A percentile compares a stretch with the other conserved stretches of the same genome.
Evolutionary conservation across 2,888 invertebrate species (phyloP).

Genomic region (Seladonia tumulorum): DNA sequence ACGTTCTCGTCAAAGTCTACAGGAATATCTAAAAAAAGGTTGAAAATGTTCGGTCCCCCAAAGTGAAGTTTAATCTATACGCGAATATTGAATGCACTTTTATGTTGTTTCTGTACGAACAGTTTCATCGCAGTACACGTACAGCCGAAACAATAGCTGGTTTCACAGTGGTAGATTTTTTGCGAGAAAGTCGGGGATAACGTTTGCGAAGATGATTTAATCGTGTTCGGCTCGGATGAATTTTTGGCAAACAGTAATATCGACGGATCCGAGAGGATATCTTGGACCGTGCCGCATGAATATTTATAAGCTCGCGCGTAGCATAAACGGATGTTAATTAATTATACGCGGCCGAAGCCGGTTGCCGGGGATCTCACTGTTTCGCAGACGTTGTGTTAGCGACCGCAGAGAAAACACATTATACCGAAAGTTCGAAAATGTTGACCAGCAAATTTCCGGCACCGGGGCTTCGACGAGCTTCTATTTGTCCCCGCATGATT

Average conservation of each 20-base stretch:
- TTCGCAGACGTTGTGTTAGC: conserved; percentile 42
- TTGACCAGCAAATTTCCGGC: conserved; percentile 26
- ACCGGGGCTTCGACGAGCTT: conserved; percentile 14
- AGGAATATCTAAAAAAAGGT: too few species aligned
- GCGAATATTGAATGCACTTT: background rate
- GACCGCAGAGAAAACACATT: conserved; percentile 45
- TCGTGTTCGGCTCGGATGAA: conserved; percentile 13
- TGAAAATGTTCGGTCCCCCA: too few species aligned
- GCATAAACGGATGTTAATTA: conserved; percentile 71
- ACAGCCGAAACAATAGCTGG: background rate
- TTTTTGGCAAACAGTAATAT: conserved; percentile 33
- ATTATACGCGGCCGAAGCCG: conserved; percentile 51
- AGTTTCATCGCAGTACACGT: background rate
- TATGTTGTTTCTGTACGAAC: background rate
- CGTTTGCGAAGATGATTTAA: conserved; percentile 10
- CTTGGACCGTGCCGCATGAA: conserved; percentile 55
- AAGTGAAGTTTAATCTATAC: background rate
- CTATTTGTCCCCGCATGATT: conserved; percentile 32
- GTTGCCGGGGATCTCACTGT: conserved; percentile 28
- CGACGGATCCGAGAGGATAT: conserved; percentile 10
- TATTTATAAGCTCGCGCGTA: conserved; percentile 65
- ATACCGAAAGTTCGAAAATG: conserved; percentile 44
- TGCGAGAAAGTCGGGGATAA: background rate
- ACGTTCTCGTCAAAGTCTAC: too few species aligned
- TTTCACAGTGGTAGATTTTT: background rate